Percentiles rank a stretch among this genome's conserved stretches.
phyloP scores from a whole-genome alignment of 2,113 vertebrate genomes.

The Loxodonta africana region DNA sequence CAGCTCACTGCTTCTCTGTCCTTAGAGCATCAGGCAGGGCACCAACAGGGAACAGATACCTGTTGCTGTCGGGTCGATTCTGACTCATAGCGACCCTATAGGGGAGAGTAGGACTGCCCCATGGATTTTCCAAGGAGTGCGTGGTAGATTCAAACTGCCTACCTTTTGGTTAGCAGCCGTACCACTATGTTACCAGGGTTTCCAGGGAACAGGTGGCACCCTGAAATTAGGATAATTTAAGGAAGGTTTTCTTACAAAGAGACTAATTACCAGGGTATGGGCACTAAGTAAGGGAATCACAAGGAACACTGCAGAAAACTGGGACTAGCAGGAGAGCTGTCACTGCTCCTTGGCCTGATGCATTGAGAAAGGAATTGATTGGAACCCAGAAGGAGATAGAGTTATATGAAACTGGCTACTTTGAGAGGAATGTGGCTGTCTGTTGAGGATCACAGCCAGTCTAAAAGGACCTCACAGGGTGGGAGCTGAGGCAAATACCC shows the following conservation, averaged over 20 bases:
- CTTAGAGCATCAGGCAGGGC: neutral
- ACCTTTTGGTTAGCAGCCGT: no score
- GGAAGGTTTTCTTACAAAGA: neutral
- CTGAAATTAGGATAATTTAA: neutral
- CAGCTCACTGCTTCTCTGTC: neutral
- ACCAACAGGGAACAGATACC: neutral
- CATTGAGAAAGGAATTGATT: neutral
- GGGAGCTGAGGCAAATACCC: no score
- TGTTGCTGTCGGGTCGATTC: no score
- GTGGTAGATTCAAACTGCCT: no score
- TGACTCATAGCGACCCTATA: no score
- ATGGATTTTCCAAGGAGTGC: no score
- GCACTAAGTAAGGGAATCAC: neutral
- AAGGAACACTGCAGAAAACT: neutral
- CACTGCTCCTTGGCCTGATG: neutral
- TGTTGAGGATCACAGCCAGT: neutral
- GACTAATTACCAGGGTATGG: neutral
- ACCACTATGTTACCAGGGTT: no score
- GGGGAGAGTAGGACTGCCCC: no score
- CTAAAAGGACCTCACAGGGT: neutral
- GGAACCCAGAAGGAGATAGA: neutral
- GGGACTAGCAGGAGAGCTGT: neutral
- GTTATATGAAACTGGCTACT: neutral
- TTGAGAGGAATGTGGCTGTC: neutral
- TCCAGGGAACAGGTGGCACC: neutral